phyloP scores from a whole-genome alignment of 2,797 vertebrate genomes.

The Sciurus vulgaris region DNA sequence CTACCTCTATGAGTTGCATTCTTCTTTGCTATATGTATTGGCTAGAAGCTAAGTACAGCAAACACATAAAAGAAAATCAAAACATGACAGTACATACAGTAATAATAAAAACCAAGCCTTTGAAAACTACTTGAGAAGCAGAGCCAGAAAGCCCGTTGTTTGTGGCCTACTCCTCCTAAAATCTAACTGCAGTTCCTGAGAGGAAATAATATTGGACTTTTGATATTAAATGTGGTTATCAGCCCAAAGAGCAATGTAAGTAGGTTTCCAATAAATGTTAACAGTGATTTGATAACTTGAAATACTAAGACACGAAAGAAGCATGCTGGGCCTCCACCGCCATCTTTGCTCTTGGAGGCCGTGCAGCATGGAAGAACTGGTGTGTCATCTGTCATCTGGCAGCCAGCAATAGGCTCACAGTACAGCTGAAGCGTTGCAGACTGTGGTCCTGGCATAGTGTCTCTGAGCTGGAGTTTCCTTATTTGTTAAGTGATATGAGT shows the following conservation, averaged over 20 bases:
- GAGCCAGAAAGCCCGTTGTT: neutral
- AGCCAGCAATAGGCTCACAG: neutral
- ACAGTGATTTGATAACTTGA: neutral
- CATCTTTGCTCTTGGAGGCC: neutral
- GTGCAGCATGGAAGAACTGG: neutral
- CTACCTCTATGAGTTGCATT: neutral
- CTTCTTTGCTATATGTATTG: neutral
- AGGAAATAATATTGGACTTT: conserved; percentile 19
- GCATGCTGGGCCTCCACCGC: neutral
- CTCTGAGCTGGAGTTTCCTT: neutral
- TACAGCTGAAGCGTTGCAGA: neutral
- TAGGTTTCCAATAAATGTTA: neutral
- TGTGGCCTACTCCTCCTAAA: neutral
- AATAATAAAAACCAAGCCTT: conserved; percentile 32
- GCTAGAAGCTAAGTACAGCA: neutral
- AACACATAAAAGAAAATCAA: neutral
- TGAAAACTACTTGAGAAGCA: conserved; percentile 7
- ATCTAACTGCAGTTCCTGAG: neutral
- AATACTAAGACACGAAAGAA: neutral
- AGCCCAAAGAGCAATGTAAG: neutral
- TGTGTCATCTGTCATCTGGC: too few relatives aligned
- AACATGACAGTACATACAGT: neutral
- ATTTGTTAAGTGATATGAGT: conserved; percentile 1
- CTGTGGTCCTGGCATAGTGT: neutral
- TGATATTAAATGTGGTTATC: neutral